A percentile compares a stretch with the other conserved stretches of the same genome.
phyloP scores from a whole-genome alignment of 2,888 invertebrate species.

The Sceliomorpha sp. region DNA sequence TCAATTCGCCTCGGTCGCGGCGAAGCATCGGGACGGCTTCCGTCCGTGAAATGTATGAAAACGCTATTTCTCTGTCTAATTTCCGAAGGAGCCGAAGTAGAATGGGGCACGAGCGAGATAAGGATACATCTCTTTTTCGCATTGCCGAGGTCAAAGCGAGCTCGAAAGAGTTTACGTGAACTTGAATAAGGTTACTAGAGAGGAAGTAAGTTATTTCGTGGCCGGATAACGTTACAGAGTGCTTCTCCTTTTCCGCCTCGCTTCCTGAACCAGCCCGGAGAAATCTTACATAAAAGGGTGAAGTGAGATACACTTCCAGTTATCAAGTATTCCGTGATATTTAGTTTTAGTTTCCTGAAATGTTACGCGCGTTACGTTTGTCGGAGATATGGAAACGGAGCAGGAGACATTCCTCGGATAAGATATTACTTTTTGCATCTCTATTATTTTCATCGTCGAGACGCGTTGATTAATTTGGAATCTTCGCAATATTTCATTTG shows the following conservation, averaged over 20 bases:
- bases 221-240: constrained; percentile 50
- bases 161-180: constrained; percentile 50
- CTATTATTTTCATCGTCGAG: too few relatives aligned
- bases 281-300: constrained; percentile 41
- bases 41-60: constrained; percentile 29
- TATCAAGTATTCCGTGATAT: constrained; percentile 26
- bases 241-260: constrained; percentile 42
- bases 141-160: constrained; percentile 33
- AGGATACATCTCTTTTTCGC: constrained; percentile 20
- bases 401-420: constrained; percentile 7
- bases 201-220: constrained; percentile 59
- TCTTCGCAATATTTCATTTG: too few relatives aligned
- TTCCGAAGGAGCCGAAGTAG: constrained; percentile 32
- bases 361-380: constrained; percentile 12
- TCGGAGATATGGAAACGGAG: constrained; percentile 7
- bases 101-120: constrained; percentile 39
- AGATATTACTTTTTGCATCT: constrained; percentile 4
- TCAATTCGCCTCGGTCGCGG: constrained; percentile 25
- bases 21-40: constrained; percentile 27
- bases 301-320: constrained; percentile 25
- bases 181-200: constrained; percentile 55
- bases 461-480: too few relatives aligned
- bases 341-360: constrained; percentile 19
- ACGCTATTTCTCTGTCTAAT: constrained; percentile 39
- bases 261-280: constrained; percentile 19